phyloP scores from a whole-genome alignment of 2,797 vertebrate species.

The Sebastes variabilis region DNA sequence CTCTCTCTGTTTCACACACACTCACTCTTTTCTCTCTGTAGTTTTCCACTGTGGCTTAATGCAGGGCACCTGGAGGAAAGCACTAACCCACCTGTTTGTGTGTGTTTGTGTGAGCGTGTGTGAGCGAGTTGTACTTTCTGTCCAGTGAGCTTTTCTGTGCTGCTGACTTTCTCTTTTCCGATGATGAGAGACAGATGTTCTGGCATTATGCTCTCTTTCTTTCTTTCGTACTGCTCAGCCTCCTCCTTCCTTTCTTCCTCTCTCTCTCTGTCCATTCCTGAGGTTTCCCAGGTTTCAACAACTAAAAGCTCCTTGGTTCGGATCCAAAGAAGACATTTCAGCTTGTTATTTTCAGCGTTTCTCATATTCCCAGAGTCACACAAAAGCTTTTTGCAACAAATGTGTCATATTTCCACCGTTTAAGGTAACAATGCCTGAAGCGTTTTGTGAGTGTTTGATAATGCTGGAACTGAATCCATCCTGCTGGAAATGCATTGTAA shows the following conservation, averaged over 20 bases:
- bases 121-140: conserved; percentile 48
- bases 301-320: conserved; percentile 54
- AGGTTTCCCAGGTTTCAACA: conserved; percentile 64
- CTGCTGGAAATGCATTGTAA: conserved; percentile 20
- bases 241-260: conserved; percentile 12
- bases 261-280: conserved; percentile 45
- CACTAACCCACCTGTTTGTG: conserved; percentile 66
- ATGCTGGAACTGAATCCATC: conserved; percentile 1
- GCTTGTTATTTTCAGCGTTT: conserved; percentile 41
- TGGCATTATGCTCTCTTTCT: conserved; percentile 60
- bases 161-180: conserved; percentile 78
- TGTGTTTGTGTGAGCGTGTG: background rate
- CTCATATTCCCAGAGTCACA: conserved; percentile 32
- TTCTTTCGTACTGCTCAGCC: conserved; percentile 21
- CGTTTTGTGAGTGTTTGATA: conserved; percentile 2
- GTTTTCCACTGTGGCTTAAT: conserved; percentile 71
- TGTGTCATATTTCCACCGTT: conserved; percentile 11
- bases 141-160: conserved; percentile 67
- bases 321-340: conserved; percentile 63
- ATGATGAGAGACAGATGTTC: conserved; percentile 83
- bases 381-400: conserved; percentile 18
- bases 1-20: conserved; percentile 16
- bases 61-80: conserved; percentile 69
- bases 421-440: conserved; percentile 24
- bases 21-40: conserved; percentile 28